phyloP scores from a whole-genome alignment of 2,888 invertebrate species.

The Thysanoteuthis rhombus region DNA sequence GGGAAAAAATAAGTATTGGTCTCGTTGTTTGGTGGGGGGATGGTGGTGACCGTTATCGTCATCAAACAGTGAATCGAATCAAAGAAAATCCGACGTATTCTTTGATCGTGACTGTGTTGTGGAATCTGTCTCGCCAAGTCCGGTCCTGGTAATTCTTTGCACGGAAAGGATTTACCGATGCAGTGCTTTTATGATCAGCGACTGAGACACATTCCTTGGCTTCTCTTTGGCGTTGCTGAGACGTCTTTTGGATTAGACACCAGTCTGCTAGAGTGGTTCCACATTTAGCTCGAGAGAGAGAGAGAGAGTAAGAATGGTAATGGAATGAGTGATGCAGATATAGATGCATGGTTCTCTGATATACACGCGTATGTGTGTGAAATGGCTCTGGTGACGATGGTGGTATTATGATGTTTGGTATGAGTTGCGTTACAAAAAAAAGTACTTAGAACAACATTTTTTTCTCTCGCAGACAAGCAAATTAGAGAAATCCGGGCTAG shows the following conservation, averaged over 20 bases:
- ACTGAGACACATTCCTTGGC: not conserved
- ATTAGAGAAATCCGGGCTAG: no score
- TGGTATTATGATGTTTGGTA: no score
- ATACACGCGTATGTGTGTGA: no score
- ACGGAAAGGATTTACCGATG: conserved; percentile 12
- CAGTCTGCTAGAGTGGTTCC: no score
- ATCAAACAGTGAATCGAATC: not conserved
- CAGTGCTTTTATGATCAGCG: not conserved
- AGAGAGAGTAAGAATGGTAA: not conserved
- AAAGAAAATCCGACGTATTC: not conserved
- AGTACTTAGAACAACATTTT: no score
- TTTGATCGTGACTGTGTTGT: conserved; percentile 12
- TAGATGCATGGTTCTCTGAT: not conserved
- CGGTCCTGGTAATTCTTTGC: not conserved
- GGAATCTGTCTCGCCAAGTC: not conserved
- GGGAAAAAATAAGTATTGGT: not conserved
- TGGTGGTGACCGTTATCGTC: not conserved
- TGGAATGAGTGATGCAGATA: not conserved
- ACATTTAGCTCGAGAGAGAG: not conserved
- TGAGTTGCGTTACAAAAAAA: no score
- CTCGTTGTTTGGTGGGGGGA: no score
- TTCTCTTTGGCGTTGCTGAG: not conserved
- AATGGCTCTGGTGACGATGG: not conserved
- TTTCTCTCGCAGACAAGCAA: no score
- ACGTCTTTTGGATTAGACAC: not conserved